phyloP scores from a whole-genome alignment of 2,797 vertebrate genomes.

The Microtus californicus region DNA sequence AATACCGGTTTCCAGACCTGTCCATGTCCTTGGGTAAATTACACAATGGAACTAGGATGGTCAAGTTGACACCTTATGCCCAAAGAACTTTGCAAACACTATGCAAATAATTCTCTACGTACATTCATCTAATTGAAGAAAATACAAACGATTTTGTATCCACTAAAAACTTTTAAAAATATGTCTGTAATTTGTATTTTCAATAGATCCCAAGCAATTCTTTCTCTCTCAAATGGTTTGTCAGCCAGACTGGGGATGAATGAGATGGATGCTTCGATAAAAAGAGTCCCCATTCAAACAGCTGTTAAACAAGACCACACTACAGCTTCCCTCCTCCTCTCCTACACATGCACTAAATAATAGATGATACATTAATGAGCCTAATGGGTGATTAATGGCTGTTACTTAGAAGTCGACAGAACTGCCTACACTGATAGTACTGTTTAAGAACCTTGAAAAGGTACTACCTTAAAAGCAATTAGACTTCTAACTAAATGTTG shows the following conservation, averaged over 20 bases:
- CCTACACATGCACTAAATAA: background rate
- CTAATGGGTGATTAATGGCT: conserved; percentile 47
- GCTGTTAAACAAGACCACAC: background rate
- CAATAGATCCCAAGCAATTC: background rate
- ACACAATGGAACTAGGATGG: background rate
- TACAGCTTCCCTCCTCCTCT: background rate
- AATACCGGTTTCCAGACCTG: background rate
- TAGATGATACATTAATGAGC: background rate
- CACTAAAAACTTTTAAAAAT: conserved; percentile 4
- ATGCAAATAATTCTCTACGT: background rate
- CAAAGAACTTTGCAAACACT: background rate
- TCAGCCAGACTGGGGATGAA: conserved; percentile 20
- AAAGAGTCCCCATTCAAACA: background rate
- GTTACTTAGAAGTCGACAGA: conserved; percentile 14
- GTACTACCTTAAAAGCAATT: conserved; percentile 41
- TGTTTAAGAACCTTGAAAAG: conserved; percentile 15
- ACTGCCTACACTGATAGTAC: background rate
- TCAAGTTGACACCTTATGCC: background rate
- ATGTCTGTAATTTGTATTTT: conserved; percentile 17
- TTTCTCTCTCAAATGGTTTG: background rate
- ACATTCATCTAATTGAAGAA: background rate
- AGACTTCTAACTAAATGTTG: conserved; percentile 45
- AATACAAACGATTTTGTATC: background rate
- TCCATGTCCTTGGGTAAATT: background rate
- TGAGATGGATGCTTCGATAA: conserved; percentile 53